These are phyloP conservation scores for Helogale parvula DNA, from an alignment of 2,113 vertebrate species.

Conservation along the genomic window DNA sequence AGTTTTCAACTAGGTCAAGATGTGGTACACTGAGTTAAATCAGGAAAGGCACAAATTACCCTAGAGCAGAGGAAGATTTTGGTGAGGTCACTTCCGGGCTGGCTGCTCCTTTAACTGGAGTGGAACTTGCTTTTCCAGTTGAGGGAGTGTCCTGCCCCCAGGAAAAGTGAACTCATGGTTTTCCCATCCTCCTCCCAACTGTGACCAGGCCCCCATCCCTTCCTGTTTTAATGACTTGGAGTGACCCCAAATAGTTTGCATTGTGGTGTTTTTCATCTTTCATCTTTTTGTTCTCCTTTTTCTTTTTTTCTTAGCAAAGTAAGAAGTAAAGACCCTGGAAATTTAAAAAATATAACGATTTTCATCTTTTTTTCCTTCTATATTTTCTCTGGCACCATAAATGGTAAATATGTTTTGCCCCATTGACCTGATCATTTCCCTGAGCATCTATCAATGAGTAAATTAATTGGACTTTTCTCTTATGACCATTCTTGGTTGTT, in stretches of 20 bases:
- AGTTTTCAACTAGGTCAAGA: slow-evolving; percentile 86
- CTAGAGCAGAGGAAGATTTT: slow-evolving; percentile 59
- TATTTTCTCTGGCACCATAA: not conserved
- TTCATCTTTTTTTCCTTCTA: not conserved
- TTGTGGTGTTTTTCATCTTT: not conserved
- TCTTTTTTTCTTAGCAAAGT: slow-evolving; percentile 11
- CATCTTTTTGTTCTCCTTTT: not conserved
- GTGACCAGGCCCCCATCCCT: not conserved
- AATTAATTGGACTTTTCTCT: not conserved
- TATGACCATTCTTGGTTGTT: not conserved
- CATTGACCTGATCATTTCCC: not conserved
- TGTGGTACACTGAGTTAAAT: slow-evolving; percentile 79
- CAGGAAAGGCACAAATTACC: slow-evolving; percentile 69
- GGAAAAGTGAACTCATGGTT: slow-evolving; percentile 6
- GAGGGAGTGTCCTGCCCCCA: not conserved
- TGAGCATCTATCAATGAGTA: not conserved
- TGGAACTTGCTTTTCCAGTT: slow-evolving; percentile 58
- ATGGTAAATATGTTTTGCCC: not conserved
- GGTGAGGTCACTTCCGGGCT: slow-evolving; percentile 80
- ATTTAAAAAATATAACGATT: not conserved
- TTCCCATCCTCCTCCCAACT: not conserved
- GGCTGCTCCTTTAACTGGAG: not conserved
- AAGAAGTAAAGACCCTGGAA: not conserved
- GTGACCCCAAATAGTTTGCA: not conserved
- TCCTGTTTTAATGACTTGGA: not conserved